Base-by-base conservation (phyloP, 30 jellyfish, hydroid and myxozoan species). In the Turritopsis dohrnii region DNA sequence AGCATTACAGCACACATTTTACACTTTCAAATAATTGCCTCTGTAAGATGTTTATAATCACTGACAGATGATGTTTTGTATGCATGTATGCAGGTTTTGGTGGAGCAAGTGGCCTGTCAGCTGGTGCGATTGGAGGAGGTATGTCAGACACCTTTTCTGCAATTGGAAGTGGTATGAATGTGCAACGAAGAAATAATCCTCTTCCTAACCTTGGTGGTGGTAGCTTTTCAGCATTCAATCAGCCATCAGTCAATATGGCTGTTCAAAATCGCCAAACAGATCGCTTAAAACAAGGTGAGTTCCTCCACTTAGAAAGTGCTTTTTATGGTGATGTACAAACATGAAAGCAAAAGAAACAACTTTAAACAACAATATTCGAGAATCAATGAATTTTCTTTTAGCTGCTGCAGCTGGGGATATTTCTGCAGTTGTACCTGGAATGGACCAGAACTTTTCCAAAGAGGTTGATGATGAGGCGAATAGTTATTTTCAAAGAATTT, bases 381-480 rank as follows among this genome's bases (percentile, higher is more conserved):
- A n/a, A n/a, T n/a, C n/a, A n/a, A n/a, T n/a, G n/a, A 23, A 31
- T 29, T 54, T 66, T 21, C 23, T 25, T 53, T 22, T 65, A 52
- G 54, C 82, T 83, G 96, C 84, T 81, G 94, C 90, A 18, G 83
- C 84, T 52, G 96, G 98, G 13, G 98, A 93, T 81, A 65, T 93
- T 53, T 93, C 98, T 0, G 96, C 96, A 1, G 96, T 93, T 9
- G 95, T 93, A 53, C 98, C 98, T 73, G 98, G 94, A 31, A 93
- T 93, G 96, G 98, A 93, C 31, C 98, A 93, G 80, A 93, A 84
- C 77, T 93, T 93, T 81, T 93, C 98, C 79, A 88, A 93, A 82
- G 98, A 93, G 28, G 95, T 88, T 80, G 98, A 93, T 65, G 98
- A 88, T 72, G 98, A 93, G 66, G 96, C 96, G 9, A 93, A 93